Evolutionary conservation across 2,888 invertebrate genomes (phyloP).

Genomic region (Microctonus hyperodae): DNA sequence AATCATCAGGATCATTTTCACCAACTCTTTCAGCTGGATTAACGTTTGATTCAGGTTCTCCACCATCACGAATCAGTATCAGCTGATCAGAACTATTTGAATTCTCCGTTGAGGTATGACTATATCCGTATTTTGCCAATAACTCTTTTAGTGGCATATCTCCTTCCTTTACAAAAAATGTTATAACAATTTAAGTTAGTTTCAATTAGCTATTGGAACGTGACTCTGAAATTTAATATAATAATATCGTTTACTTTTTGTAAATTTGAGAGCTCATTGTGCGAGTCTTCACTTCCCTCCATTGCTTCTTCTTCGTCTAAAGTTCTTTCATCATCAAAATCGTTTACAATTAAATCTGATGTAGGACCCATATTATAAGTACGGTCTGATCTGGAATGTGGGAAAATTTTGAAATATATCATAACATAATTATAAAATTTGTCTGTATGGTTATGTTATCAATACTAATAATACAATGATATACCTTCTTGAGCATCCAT

Average conservation of each 20-base stretch:
- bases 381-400: constrained; percentile 60
- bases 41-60: constrained; percentile 40
- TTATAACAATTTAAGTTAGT: background rate
- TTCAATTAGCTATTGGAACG: background rate
- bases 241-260: constrained; percentile 70
- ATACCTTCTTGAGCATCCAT: constrained; percentile 39
- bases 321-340: constrained; percentile 96
- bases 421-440: no score
- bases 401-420: background rate
- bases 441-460: background rate
- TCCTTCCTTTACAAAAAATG: constrained; percentile 73
- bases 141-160: constrained; percentile 96
- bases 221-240: constrained; percentile 5
- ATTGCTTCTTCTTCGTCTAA: constrained; percentile 96
- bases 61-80: constrained; percentile 54
- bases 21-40: constrained; percentile 48
- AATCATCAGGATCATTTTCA: constrained; percentile 58
- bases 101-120: constrained; percentile 60
- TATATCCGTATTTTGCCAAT: constrained; percentile 86
- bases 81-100: constrained; percentile 57
- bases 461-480: background rate
- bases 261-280: constrained; percentile 87
- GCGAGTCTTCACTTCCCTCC: constrained; percentile 87
- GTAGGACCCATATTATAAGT: constrained; percentile 86
- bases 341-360: constrained; percentile 96